A percentile compares a stretch with the other conserved stretches of the same genome.
Conservation (phyloP, 2,888 invertebrate genomes). For the Oxycera nigricornis region DNA sequence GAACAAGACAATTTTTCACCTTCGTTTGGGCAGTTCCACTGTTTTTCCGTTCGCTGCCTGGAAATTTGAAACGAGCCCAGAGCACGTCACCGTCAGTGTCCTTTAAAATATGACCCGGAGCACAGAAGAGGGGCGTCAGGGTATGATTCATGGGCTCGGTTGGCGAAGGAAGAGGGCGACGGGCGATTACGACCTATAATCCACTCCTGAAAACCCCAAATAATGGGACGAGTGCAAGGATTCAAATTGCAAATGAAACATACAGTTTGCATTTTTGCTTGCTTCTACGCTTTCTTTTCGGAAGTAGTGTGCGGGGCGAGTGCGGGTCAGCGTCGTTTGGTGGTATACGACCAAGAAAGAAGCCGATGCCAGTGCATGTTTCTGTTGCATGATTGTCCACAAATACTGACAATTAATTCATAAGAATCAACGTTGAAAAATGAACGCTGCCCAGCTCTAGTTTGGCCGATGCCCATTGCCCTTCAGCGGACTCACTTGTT, state of each 20-base stretch:
- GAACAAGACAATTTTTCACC: slow-evolving; percentile 15
- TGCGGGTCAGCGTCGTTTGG: background rate
- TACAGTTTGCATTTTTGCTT: slow-evolving; percentile 41
- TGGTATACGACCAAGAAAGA: slow-evolving; percentile 20
- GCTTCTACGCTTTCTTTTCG: slow-evolving; percentile 18
- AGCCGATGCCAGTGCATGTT: slow-evolving; percentile 35
- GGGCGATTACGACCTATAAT: slow-evolving; percentile 16
- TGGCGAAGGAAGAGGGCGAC: background rate
- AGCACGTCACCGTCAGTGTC: slow-evolving; percentile 49
- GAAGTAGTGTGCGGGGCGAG: background rate
- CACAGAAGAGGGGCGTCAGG: background rate
- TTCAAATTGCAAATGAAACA: slow-evolving; percentile 45
- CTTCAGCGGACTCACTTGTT: background rate
- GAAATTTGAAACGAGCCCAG: slow-evolving; percentile 46
- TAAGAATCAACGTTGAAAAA: slow-evolving; percentile 25
- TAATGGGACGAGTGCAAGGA: slow-evolving; percentile 39
- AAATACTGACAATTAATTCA: slow-evolving; percentile 39
- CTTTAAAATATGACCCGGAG: slow-evolving; percentile 28
- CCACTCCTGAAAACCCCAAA: slow-evolving; percentile 39
- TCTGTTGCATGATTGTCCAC: slow-evolving; percentile 35
- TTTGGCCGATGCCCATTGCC: background rate
- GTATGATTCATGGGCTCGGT: slow-evolving; percentile 31
- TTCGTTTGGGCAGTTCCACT: background rate
- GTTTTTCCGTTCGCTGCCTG: slow-evolving; percentile 38
- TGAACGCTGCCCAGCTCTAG: background rate